phyloP scores from a whole-genome alignment of 92 coral and sea anemone species.

The Phenganax subtilis region DNA sequence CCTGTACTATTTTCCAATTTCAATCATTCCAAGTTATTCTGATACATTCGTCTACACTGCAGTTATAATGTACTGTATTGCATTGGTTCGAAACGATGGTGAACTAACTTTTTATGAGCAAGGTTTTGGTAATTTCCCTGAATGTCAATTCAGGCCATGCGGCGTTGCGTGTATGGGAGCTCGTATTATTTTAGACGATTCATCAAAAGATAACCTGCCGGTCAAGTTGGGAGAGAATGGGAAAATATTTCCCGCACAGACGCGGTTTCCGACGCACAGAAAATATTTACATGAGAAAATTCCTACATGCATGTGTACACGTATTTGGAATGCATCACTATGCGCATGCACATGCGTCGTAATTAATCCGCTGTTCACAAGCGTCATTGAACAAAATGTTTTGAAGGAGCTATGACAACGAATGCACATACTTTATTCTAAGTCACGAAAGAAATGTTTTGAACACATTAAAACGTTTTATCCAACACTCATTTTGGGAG shows the following conservation, averaged over 20 bases:
- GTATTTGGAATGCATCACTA: not conserved
- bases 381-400: too few species aligned
- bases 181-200: not conserved
- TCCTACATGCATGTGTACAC: not conserved
- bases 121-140: not conserved
- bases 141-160: not conserved
- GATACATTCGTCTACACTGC: not conserved
- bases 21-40: not conserved
- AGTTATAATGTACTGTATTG: not conserved
- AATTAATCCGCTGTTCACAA: too few species aligned
- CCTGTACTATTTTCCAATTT: not conserved
- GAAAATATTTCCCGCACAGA: not conserved
- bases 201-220: slow-evolving; percentile 12
- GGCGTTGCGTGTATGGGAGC: not conserved
- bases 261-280: not conserved
- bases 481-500: too few species aligned
- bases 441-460: too few species aligned
- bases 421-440: too few species aligned
- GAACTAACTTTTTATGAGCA: not conserved
- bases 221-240: slow-evolving; percentile 7
- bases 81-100: not conserved
- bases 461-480: too few species aligned
- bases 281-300: not conserved
- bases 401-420: too few species aligned
- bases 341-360: too few species aligned